Percentiles rank a stretch among this genome's conserved stretches.
These are phyloP conservation scores for Ctenomys sociabilis DNA, from an alignment of 2,113 vertebrate genomes.

Conservation along the genomic window DNA sequence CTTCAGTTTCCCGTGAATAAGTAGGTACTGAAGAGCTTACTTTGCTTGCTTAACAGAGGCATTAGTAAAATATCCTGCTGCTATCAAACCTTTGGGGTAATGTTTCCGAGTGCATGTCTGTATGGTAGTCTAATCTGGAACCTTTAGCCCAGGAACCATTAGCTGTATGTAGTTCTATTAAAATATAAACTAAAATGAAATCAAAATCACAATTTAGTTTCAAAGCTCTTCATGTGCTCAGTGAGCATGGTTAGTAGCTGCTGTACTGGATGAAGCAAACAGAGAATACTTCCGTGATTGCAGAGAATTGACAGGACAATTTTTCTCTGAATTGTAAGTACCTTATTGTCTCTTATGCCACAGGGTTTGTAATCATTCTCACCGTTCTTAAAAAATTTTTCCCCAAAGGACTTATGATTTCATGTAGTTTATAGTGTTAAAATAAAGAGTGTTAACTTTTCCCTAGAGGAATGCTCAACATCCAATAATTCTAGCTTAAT, in stretches of 20 bases:
- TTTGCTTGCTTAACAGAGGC: conserved; percentile 39
- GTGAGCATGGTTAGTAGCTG: background rate
- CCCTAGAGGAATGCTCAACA: background rate
- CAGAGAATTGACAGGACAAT: background rate
- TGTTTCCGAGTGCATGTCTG: background rate
- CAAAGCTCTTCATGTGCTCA: background rate
- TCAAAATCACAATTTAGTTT: conserved; percentile 28
- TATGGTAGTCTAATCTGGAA: background rate
- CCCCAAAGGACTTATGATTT: background rate
- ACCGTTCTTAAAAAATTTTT: conserved; percentile 5
- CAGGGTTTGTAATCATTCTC: background rate
- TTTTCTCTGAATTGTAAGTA: background rate
- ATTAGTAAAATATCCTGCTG: conserved; percentile 49
- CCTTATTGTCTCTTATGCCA: background rate
- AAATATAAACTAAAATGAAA: background rate
- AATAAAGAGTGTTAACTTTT: conserved; percentile 43
- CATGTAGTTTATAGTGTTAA: conserved; percentile 26
- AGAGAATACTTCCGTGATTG: background rate
- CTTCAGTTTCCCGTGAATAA: conserved; percentile 38
- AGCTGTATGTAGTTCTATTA: background rate
- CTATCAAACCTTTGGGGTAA: background rate
- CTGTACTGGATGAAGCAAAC: background rate
- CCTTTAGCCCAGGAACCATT: background rate
- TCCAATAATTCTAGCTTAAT: background rate
- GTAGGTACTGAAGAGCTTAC: conserved; percentile 7